phyloP scores from a whole-genome alignment of 2,113 vertebrate species.

The Catagonus wagneri region DNA sequence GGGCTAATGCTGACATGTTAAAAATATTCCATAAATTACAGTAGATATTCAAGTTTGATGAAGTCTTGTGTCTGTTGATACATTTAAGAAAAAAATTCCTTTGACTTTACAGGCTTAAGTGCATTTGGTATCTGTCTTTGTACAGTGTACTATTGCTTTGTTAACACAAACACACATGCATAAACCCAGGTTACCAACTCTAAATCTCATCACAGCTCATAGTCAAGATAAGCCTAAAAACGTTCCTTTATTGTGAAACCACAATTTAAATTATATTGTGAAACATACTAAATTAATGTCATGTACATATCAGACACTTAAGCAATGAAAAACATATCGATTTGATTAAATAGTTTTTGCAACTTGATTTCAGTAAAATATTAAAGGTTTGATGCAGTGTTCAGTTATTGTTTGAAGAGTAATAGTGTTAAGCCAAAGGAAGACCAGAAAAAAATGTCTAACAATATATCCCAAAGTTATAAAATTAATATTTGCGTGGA shows the following conservation, averaged over 20 bases:
- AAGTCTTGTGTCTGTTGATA: neutral
- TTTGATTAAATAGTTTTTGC: conserved; percentile 7
- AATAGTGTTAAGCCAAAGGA: neutral
- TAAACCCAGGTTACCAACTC: neutral
- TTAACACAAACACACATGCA: neutral
- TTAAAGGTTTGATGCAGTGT: neutral
- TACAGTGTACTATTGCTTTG: neutral
- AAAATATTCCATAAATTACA: neutral
- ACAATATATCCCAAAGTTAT: neutral
- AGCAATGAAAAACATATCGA: conserved; percentile 7
- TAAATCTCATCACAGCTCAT: neutral
- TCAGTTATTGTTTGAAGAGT: neutral
- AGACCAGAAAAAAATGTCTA: neutral
- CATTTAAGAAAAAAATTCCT: neutral
- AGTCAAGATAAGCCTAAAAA: neutral
- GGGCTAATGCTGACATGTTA: neutral
- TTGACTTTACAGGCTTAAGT: neutral
- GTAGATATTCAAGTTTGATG: neutral
- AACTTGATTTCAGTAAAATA: conserved; percentile 49
- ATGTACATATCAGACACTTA: neutral
- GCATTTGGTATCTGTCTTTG: neutral
- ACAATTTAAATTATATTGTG: neutral
- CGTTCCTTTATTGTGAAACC: neutral
- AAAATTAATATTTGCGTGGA: neutral
- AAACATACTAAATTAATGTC: neutral